Evolutionary conservation across 2,888 invertebrate species (phyloP).

Genomic region (Tachina lurida): DNA sequence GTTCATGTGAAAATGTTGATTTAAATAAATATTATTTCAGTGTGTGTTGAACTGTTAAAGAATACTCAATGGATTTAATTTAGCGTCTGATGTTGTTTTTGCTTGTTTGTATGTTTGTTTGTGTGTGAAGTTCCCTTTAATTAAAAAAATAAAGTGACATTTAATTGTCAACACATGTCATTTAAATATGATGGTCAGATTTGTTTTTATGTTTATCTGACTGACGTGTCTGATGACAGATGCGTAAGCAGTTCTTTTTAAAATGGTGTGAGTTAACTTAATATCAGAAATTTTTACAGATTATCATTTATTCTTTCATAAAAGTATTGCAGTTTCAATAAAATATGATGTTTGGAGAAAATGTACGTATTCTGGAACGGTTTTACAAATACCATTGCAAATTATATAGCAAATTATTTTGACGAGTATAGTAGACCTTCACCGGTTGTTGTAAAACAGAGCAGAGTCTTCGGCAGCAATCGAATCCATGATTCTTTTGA

Average conservation of each 20-base stretch:
- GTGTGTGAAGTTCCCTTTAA: constrained; percentile 27
- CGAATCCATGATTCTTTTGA: no score
- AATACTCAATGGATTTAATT: constrained; percentile 59
- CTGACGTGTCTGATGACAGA: constrained; percentile 51
- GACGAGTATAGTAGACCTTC: no score
- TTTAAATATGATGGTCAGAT: constrained; percentile 58
- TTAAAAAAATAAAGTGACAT: constrained; percentile 52
- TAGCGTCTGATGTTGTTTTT: constrained; percentile 42
- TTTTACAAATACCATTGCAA: no score
- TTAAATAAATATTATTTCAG: constrained; percentile 70
- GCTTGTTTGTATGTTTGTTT: constrained; percentile 2
- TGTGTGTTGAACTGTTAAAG: constrained; percentile 47
- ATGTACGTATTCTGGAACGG: no score
- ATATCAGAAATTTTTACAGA: not conserved
- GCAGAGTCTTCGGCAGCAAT: no score
- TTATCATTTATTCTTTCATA: not conserved
- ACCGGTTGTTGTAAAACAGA: no score
- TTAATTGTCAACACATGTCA: constrained; percentile 66
- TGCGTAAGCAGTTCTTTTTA: constrained; percentile 27
- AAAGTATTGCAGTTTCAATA: not conserved
- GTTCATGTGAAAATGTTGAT: constrained; percentile 73
- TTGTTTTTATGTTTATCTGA: constrained; percentile 24
- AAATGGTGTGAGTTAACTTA: constrained; percentile 11
- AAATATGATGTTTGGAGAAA: not conserved
- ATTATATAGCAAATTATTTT: no score